Evolutionary conservation across 2,113 vertebrate genomes (phyloP).

Genomic region (Sapayoa aenigma): DNA sequence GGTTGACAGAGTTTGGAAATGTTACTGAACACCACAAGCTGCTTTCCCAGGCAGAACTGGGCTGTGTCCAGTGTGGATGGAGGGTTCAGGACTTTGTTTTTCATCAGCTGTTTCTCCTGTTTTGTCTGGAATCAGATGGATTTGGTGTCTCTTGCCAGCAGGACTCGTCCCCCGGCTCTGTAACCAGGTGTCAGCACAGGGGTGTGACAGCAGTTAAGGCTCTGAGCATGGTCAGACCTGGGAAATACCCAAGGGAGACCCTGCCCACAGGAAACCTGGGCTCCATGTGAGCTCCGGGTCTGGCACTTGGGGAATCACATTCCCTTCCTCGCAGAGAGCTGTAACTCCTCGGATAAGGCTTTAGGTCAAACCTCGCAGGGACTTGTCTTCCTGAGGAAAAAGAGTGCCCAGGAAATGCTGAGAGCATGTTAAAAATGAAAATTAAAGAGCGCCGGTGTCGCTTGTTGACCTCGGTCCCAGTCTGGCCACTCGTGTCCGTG

Average conservation of each 20-base stretch:
- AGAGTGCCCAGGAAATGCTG: neutral
- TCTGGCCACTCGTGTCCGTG: rapidly evolving
- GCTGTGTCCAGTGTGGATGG: neutral
- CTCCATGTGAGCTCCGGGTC: neutral
- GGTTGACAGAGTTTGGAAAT: neutral
- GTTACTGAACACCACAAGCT: neutral
- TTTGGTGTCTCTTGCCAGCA: neutral
- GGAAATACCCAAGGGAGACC: neutral
- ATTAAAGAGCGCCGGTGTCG: neutral
- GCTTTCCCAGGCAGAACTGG: neutral
- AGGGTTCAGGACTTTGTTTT: neutral
- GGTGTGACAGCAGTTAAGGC: neutral
- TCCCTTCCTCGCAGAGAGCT: neutral
- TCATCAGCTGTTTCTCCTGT: neutral
- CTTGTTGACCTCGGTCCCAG: rapidly evolving
- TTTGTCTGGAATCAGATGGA: neutral
- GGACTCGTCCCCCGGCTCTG: neutral
- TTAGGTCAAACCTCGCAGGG: neutral
- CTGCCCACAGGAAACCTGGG: neutral
- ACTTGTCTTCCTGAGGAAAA: neutral
- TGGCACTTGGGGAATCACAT: neutral
- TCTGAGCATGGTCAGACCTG: neutral
- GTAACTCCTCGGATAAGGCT: neutral
- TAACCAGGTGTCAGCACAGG: neutral
- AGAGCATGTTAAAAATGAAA: neutral